Conservation (phyloP, 2,113 vertebrate species). For the Lethenteron camtschaticum region DNA sequence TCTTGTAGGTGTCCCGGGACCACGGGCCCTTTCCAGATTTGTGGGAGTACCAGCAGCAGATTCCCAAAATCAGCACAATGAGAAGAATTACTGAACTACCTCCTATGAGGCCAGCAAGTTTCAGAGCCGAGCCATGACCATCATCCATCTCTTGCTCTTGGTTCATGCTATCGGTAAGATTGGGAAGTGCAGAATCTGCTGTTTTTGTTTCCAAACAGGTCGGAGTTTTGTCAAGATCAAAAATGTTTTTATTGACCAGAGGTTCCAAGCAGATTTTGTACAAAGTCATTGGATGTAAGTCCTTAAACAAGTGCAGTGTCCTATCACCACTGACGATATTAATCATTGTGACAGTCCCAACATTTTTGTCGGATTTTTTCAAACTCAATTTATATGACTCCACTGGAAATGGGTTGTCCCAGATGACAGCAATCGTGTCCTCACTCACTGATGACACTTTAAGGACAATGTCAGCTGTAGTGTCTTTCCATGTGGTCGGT, state of each 20-base stretch:
- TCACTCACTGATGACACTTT: not conserved
- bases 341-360: not conserved
- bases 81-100: constrained; percentile 68
- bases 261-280: constrained; percentile 82
- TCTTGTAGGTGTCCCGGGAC: constrained; percentile 94
- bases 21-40: constrained; percentile 71
- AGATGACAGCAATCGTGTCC: not conserved
- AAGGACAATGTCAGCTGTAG: constrained; percentile 11
- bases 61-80: constrained; percentile 43
- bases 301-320: constrained; percentile 17
- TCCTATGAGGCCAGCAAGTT: constrained; percentile 75
- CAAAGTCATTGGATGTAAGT: constrained; percentile 13
- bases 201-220: constrained; percentile 65
- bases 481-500: constrained; percentile 14
- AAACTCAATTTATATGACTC: not conserved
- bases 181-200: constrained; percentile 31
- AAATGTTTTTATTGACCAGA: constrained; percentile 61
- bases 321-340: not conserved
- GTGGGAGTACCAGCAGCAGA: constrained; percentile 98
- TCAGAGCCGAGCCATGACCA: constrained; percentile 55
- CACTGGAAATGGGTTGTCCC: not conserved
- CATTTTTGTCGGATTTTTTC: not conserved
- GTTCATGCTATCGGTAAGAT: constrained; percentile 40
- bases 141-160: constrained; percentile 56
- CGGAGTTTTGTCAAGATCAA: constrained; percentile 56